A percentile compares a stretch with the other conserved stretches of the same genome.
phyloP scores from a whole-genome alignment of 2,797 vertebrate genomes.

The Notamacropus eugenii region DNA sequence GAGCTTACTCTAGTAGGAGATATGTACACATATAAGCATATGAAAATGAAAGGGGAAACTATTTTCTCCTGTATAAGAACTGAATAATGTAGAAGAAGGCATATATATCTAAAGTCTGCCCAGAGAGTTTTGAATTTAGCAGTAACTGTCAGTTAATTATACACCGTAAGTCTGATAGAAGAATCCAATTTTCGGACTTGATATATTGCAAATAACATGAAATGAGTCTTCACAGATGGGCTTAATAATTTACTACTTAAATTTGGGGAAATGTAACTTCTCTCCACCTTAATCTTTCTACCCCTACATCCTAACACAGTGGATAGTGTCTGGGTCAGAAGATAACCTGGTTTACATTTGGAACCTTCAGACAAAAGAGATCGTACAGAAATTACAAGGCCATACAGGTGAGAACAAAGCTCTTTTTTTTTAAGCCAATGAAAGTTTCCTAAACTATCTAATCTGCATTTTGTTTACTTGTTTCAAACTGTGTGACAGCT shows the following conservation, averaged over 20 bases:
- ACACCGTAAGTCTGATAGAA: neutral
- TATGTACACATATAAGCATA: neutral
- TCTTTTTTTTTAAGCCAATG: neutral
- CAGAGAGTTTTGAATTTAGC: neutral
- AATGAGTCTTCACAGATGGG: neutral
- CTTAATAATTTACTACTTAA: neutral
- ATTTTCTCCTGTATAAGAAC: neutral
- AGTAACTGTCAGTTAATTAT: neutral
- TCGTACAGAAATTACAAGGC: conserved; percentile 98
- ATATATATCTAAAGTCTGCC: neutral
- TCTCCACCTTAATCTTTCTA: neutral
- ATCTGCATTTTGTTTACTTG: neutral
- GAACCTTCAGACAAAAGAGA: conserved; percentile 99
- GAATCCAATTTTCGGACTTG: neutral
- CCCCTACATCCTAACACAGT: conserved; percentile 83
- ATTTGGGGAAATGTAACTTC: neutral
- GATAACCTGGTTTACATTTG: conserved; percentile 99
- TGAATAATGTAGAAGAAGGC: neutral
- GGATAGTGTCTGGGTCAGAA: conserved; percentile 99
- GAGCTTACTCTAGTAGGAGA: neutral
- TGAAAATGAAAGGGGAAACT: neutral
- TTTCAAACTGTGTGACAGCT: neutral
- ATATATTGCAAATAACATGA: neutral
- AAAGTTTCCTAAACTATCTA: neutral
- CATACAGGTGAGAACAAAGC: conserved; percentile 91